Percentiles rank a stretch among this genome's conserved stretches.
phyloP scores from a whole-genome alignment of 2,113 vertebrate genomes.

The Atractosteus spatula region DNA sequence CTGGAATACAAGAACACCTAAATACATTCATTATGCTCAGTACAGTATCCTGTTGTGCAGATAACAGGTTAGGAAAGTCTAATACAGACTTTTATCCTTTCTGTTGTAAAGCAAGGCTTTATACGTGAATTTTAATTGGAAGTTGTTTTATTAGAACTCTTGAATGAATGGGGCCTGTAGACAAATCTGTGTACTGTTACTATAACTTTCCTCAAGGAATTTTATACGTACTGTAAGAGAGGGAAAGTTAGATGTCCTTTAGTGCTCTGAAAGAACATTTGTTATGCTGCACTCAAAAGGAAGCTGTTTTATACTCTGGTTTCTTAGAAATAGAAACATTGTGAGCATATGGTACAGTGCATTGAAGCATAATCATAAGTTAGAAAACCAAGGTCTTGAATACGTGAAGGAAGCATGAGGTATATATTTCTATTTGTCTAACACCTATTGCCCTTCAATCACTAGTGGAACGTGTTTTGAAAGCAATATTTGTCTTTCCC shows the following conservation, averaged over 20 bases:
- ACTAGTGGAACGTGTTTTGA: no score
- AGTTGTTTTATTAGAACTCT: conserved; percentile 16
- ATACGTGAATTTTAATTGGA: background rate
- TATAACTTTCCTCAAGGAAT: background rate
- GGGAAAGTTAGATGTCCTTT: background rate
- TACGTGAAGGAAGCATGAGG: no score
- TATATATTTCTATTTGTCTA: no score
- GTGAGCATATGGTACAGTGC: background rate
- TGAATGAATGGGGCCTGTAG: conserved; percentile 10
- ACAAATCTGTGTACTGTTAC: background rate
- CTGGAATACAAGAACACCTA: background rate
- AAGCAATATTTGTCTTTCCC: no score
- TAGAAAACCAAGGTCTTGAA: no score
- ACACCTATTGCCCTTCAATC: no score
- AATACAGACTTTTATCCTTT: background rate
- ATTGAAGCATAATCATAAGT: background rate
- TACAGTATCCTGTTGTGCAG: background rate
- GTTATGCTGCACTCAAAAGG: background rate
- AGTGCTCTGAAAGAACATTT: background rate
- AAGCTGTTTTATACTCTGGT: background rate
- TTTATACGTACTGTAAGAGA: background rate
- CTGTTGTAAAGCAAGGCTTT: no score
- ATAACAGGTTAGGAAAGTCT: background rate
- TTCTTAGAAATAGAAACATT: conserved; percentile 1
- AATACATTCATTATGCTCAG: background rate